Evolutionary conservation across 2,113 vertebrate genomes (phyloP).

Genomic region (Bos javanicus): DNA sequence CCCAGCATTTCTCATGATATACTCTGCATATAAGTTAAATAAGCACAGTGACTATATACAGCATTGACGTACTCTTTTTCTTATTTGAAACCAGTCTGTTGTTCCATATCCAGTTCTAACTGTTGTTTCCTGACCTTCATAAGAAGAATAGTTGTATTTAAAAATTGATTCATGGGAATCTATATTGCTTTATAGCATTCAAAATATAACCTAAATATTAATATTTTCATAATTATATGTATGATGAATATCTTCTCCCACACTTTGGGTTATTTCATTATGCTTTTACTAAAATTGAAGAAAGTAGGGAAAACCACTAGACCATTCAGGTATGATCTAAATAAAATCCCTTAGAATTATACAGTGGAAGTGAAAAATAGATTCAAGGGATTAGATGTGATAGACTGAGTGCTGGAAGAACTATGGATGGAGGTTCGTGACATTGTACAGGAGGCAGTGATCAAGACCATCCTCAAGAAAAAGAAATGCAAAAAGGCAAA

Average conservation of each 20-base stretch:
- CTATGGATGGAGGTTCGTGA: neutral
- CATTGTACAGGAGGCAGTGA: neutral
- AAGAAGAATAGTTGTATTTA: neutral
- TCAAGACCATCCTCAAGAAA: neutral
- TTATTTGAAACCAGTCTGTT: neutral
- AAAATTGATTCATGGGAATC: neutral
- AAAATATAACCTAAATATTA: neutral
- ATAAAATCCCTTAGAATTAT: neutral
- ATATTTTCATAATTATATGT: neutral
- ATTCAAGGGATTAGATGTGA: neutral
- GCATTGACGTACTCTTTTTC: fast-evolving
- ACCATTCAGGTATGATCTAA: neutral
- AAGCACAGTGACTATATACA: neutral
- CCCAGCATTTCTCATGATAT: neutral
- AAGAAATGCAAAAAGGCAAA: neutral
- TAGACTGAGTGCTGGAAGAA: neutral
- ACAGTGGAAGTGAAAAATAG: neutral
- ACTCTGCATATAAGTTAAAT: neutral
- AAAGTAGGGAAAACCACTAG: neutral
- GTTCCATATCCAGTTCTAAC: neutral
- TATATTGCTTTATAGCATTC: neutral
- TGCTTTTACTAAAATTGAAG: neutral
- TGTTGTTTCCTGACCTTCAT: neutral
- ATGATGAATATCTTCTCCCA: neutral
- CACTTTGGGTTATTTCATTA: neutral